Evolutionary conservation across 2,113 vertebrate species (phyloP).

Genomic region (Menura novaehollandiae): DNA sequence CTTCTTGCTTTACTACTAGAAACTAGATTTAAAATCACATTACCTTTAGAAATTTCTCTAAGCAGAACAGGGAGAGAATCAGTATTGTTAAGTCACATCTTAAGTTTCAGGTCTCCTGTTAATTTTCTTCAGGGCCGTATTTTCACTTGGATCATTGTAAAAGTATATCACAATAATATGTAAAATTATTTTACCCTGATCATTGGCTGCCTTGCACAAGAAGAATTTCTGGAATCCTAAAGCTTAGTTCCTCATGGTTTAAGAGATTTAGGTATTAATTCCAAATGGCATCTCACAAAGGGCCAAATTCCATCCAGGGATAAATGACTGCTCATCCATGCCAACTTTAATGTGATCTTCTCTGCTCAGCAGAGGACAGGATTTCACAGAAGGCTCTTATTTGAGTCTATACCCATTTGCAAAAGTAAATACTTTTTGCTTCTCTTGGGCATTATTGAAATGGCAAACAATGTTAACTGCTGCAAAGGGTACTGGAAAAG

Average conservation of each 20-base stretch:
- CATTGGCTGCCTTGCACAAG: not conserved
- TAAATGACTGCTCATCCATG: not conserved
- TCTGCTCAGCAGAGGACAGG: not conserved
- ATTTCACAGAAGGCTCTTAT: not conserved
- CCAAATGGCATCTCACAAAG: conserved; percentile 21
- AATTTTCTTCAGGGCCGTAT: not conserved
- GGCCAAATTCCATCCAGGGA: not conserved
- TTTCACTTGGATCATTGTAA: not conserved
- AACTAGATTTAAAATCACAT: not conserved
- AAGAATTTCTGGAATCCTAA: conserved; percentile 37
- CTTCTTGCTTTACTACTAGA: not conserved
- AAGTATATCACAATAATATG: not conserved
- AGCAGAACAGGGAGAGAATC: not conserved
- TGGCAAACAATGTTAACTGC: not conserved
- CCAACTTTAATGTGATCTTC: not conserved
- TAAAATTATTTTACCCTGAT: not conserved
- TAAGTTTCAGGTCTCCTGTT: not conserved
- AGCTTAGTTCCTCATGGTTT: not conserved
- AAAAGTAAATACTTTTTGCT: not conserved
- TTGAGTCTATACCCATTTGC: not conserved
- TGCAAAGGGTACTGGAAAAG: not conserved
- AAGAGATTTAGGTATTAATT: conserved; percentile 31
- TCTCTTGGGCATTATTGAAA: not conserved
- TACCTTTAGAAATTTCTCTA: not conserved
- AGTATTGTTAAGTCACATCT: not conserved